Conservation (phyloP, 35 echinoderm and acorn worm genomes). For the Apostichopus parvimensis region DNA sequence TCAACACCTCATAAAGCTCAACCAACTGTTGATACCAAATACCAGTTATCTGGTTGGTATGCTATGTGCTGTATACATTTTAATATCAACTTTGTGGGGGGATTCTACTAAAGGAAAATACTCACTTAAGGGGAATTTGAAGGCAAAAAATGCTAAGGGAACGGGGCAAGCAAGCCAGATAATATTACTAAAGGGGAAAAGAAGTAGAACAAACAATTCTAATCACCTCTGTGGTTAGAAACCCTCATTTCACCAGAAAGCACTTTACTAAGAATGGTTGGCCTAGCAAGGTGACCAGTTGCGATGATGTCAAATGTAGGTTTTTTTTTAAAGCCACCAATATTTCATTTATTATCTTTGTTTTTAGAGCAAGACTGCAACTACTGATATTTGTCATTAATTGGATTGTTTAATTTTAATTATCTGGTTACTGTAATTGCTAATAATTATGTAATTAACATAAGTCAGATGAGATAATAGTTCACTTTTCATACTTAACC, state of each 20-base stretch:
- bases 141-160: neutral
- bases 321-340: too few species aligned
- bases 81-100: neutral
- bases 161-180: neutral
- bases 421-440: too few species aligned
- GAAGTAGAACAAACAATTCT: constrained; percentile 3
- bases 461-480: too few species aligned
- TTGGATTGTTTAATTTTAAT: too few species aligned
- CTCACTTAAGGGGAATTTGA: constrained; percentile 2
- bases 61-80: constrained; percentile 13
- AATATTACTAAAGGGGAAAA: constrained; percentile 9
- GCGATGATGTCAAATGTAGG: too few species aligned
- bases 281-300: too few species aligned
- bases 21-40: constrained; percentile 45
- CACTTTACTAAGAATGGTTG: neutral
- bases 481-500: too few species aligned
- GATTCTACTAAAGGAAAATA: constrained; percentile 12
- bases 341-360: too few species aligned
- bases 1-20: constrained; percentile 47
- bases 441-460: too few species aligned
- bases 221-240: neutral
- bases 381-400: too few species aligned
- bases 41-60: constrained; percentile 39
- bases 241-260: neutral
- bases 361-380: too few species aligned